Conservation (phyloP, 2,113 vertebrate species). For the Strix uralensis region DNA sequence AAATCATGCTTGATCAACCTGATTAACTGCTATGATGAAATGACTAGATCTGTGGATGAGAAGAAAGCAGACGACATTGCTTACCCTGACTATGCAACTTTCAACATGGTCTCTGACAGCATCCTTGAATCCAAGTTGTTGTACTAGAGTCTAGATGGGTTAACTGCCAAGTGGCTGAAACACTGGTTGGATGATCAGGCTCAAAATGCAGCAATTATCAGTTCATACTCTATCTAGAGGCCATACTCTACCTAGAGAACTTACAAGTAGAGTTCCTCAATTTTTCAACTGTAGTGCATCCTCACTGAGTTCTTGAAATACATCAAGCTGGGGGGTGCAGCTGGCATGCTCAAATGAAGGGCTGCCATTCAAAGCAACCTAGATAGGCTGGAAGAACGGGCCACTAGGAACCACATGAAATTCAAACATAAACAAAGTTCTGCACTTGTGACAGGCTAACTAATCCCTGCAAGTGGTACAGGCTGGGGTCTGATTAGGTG, state of each 20-base stretch:
- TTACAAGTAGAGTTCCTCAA: background rate
- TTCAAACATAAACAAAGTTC: background rate
- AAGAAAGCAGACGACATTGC: background rate
- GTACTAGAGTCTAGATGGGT: background rate
- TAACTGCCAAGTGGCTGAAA: background rate
- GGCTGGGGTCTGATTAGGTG: background rate
- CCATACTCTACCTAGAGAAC: background rate
- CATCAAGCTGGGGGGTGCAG: background rate
- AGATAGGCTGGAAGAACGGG: background rate
- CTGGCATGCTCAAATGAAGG: background rate
- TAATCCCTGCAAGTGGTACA: background rate
- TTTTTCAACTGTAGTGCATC: background rate
- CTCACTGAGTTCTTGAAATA: background rate
- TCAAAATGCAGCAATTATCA: background rate
- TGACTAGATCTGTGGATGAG: background rate
- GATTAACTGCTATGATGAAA: background rate
- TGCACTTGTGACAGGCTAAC: fast-evolving
- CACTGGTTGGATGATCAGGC: background rate
- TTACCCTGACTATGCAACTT: background rate
- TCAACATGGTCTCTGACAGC: background rate
- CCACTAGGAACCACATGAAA: background rate
- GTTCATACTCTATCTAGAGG: background rate
- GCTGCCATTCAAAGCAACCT: background rate
- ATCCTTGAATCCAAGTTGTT: background rate
- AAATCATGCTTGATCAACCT: background rate